These are phyloP conservation scores for Neelides folsomi DNA, from an alignment of 2,888 invertebrate genomes.

Conservation along the genomic window DNA sequence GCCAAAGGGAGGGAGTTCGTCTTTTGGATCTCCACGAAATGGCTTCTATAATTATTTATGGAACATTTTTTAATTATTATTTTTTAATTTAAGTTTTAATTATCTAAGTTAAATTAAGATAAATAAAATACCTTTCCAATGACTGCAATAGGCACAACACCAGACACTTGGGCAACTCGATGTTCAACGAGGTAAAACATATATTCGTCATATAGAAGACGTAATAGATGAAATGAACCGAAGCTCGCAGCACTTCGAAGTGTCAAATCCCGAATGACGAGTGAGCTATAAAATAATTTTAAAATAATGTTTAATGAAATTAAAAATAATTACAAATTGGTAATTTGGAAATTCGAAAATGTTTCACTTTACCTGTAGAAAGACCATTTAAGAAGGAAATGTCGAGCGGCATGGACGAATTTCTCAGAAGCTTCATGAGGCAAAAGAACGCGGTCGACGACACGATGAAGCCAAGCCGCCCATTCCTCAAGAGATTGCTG, in stretches of 20 bases:
- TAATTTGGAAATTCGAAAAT: not conserved
- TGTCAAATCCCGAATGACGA: slow-evolving; percentile 94
- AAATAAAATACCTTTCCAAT: slow-evolving; percentile 51
- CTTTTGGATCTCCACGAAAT: no score
- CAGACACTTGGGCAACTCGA: slow-evolving; percentile 78
- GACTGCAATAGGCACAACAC: slow-evolving; percentile 87
- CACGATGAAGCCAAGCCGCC: slow-evolving; percentile 92
- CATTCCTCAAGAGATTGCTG: slow-evolving; percentile 91
- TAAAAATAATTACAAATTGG: not conserved
- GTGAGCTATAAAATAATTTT: slow-evolving; percentile 53
- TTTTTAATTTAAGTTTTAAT: no score
- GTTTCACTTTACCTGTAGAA: slow-evolving; percentile 62
- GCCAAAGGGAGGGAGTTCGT: no score
- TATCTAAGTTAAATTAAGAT: not conserved
- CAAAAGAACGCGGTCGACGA: slow-evolving; percentile 76
- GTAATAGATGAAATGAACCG: slow-evolving; percentile 95
- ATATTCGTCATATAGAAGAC: slow-evolving; percentile 95
- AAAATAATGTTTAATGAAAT: not conserved
- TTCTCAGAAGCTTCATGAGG: slow-evolving; percentile 71
- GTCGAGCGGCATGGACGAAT: slow-evolving; percentile 71
- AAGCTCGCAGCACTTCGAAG: slow-evolving; percentile 93
- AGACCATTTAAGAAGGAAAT: slow-evolving; percentile 95
- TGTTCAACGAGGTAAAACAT: slow-evolving; percentile 98
- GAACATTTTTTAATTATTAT: no score
- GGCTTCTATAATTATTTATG: no score